Base-by-base conservation (phyloP, 2,113 vertebrate species). In the Thalassoma bifasciatum region DNA sequence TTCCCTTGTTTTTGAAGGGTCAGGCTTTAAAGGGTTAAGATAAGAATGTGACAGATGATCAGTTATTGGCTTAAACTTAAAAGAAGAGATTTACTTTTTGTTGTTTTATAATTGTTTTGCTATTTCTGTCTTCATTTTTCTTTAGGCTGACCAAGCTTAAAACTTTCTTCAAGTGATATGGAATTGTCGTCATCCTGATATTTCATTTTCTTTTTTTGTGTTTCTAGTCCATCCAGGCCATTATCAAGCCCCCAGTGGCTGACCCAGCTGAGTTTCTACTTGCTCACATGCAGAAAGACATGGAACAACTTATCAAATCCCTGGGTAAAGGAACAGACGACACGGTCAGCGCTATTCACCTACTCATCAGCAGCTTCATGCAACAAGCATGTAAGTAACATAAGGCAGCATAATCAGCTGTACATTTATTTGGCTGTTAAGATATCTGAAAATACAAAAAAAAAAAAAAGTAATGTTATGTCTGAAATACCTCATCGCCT, bases 291-390 rank as follows among this genome's bases (percentile, higher is more conserved):
- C 61, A 7, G 77, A 93, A 94, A 67, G 95, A 98, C 83, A 2
- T 98, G 77, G 82, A 91, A 46, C 95, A 95, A 86, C 81, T 99
- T 17, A 94, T 66, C 21, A 93, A 21, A 73, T 94, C 63, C 21
- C 90, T 98, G 85, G 96, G 96, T 17, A 96, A 90, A 74, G 96
- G 95, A 1, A 86, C 91, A 0, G 98, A 99, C 8, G 97, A 99
- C 68, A 89, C 95, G 0, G 34, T 84, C 67, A 93, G 40, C 1
- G 42, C 89, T 1, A 42, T 95, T 40, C 96, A 99, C 71, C 89
- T 97, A 1, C 13, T 94, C 58, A 93, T 98, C 64, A 0, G 79
- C 84, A 85, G 91, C 72, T 85, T 99, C 8, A 82, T 95, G 22
- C 67, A 57, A 6, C 59, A n/a, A 62, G 86, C 83, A 36, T 82